These are phyloP conservation scores for Condylura cristata DNA, from an alignment of 2,113 vertebrate genomes.

Conservation along the genomic window DNA sequence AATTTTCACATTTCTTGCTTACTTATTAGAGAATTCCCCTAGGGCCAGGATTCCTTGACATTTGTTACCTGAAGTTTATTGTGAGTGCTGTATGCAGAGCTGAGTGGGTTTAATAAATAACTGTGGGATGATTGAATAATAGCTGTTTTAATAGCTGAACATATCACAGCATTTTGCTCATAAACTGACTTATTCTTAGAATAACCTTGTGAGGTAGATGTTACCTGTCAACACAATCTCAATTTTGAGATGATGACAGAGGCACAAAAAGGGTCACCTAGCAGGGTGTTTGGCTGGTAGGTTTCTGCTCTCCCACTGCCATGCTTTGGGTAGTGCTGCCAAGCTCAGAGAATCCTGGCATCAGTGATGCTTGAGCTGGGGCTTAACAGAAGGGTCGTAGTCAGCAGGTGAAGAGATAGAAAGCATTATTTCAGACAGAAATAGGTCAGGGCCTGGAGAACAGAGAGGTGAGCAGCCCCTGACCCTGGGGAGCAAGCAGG, in stretches of 20 bases:
- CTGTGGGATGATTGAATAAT: background rate
- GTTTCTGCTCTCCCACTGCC: background rate
- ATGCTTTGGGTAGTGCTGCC: background rate
- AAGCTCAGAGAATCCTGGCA: background rate
- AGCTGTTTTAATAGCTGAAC: background rate
- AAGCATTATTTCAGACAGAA: background rate
- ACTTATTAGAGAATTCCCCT: background rate
- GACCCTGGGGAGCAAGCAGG: no score
- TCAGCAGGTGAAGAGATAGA: background rate
- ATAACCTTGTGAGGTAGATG: background rate
- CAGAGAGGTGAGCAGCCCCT: background rate
- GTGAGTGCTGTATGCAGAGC: background rate
- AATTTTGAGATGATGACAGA: background rate
- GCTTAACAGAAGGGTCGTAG: background rate
- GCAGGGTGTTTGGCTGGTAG: background rate
- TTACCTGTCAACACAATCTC: background rate
- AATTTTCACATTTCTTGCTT: background rate
- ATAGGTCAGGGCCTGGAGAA: accelerated
- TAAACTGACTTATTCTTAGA: background rate
- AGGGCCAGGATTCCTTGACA: background rate
- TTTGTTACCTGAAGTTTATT: background rate
- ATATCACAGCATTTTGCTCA: background rate
- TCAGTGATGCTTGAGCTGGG: background rate
- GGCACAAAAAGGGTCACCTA: background rate
- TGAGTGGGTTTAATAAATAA: background rate